Percentiles rank a stretch among this genome's conserved stretches.
Evolutionary conservation across 2,113 vertebrate genomes (phyloP).

Genomic region (Conger conger): DNA sequence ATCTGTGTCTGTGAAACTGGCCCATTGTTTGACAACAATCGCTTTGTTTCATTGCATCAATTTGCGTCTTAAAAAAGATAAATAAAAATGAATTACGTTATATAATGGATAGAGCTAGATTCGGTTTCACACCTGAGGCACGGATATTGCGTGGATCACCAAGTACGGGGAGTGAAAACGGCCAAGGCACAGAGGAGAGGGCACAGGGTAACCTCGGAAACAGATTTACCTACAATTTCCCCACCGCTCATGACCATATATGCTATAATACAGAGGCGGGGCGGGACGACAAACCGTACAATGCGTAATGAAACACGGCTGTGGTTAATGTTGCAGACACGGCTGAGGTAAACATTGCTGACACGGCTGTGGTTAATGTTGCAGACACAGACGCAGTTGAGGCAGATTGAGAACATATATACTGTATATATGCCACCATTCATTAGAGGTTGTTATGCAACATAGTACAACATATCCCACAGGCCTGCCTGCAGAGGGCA

Average conservation of each 20-base stretch:
- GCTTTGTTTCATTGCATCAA: not conserved
- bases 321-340: not conserved
- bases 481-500: not conserved
- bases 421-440: not conserved
- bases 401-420: not conserved
- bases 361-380: not conserved
- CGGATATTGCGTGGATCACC: not conserved
- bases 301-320: no score
- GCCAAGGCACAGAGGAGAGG: not conserved
- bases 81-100: not conserved
- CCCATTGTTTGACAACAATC: conserved; percentile 13
- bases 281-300: not conserved
- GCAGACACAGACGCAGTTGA: not conserved
- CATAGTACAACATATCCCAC: not conserved
- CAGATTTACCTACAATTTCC: not conserved
- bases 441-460: not conserved
- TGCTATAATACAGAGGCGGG: no score
- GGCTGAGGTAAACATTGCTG: no score
- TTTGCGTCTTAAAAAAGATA: not conserved
- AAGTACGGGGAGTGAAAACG: not conserved
- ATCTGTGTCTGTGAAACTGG: no score
- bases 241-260: no score
- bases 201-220: not conserved
- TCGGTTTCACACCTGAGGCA: not conserved
- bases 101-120: no score